Percentiles rank a stretch among this genome's conserved stretches.
Evolutionary conservation across 2,113 vertebrate genomes (phyloP).

Genomic region (Hydrolagus affinis): DNA sequence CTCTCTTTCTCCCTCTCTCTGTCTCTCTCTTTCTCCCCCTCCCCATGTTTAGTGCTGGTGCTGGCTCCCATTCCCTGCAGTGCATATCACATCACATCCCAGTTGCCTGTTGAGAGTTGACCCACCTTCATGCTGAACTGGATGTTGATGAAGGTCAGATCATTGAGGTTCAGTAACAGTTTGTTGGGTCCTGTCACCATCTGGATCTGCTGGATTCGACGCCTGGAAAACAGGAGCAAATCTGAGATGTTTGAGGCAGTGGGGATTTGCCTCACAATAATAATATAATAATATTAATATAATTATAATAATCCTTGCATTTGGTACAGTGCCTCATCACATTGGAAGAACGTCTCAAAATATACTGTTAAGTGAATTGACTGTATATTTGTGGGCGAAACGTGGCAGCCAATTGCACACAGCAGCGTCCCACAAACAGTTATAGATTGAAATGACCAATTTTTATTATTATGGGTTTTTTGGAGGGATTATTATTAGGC

Average conservation of each 20-base stretch:
- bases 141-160: slow-evolving; percentile 77
- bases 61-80: neutral
- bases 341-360: too few species aligned
- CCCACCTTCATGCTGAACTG: slow-evolving; percentile 72
- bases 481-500: too few species aligned
- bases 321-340: too few species aligned
- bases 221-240: slow-evolving; percentile 47
- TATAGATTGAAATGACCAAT: too few species aligned
- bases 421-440: too few species aligned
- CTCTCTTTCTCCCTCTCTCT: neutral
- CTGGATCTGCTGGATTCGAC: slow-evolving; percentile 69
- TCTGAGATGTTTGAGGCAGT: neutral
- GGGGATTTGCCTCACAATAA: neutral
- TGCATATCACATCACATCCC: neutral
- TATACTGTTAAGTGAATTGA: too few species aligned
- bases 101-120: too few species aligned
- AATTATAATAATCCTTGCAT: too few species aligned
- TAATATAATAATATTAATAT: too few species aligned
- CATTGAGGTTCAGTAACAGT: slow-evolving; percentile 70
- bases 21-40: neutral
- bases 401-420: too few species aligned
- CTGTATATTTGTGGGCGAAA: too few species aligned
- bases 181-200: slow-evolving; percentile 74
- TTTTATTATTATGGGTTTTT: too few species aligned
- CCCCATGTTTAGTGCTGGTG: neutral